A percentile compares a stretch with the other conserved stretches of the same genome.
Evolutionary conservation across 1,140 invertebrate genomes (phyloP).

Genomic region (Hormaphis cornu): DNA sequence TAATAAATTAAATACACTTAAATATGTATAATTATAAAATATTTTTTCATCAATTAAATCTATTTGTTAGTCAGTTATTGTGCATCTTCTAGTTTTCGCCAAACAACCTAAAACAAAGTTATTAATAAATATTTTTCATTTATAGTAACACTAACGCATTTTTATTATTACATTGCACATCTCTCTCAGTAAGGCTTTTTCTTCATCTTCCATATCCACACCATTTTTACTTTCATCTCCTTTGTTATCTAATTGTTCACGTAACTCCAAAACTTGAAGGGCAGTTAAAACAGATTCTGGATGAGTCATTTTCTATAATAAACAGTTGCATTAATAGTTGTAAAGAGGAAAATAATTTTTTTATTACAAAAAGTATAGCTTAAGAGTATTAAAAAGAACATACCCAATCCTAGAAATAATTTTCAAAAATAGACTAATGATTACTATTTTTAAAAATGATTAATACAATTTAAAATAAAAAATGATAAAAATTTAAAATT

Average conservation of each 20-base stretch:
- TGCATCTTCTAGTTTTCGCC: slow-evolving; percentile 58
- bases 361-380: too few relatives aligned
- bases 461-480: too few relatives aligned
- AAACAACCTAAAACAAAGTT: slow-evolving; percentile 51
- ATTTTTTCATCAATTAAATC: background rate
- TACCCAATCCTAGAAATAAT: too few relatives aligned
- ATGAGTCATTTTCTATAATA: slow-evolving; percentile 41
- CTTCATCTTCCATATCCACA: slow-evolving; percentile 68
- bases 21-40: background rate
- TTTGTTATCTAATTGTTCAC: slow-evolving; percentile 73
- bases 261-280: slow-evolving; percentile 79
- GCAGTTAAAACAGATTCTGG: slow-evolving; percentile 85
- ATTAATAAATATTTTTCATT: slow-evolving; percentile 15
- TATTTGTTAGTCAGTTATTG: slow-evolving; percentile 35
- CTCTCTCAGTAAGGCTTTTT: slow-evolving; percentile 85
- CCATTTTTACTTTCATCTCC: slow-evolving; percentile 35
- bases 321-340: background rate
- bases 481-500: too few relatives aligned
- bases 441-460: too few relatives aligned
- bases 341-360: too few relatives aligned
- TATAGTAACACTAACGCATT: slow-evolving; percentile 11
- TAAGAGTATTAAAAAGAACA: too few relatives aligned
- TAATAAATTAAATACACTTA: too few relatives aligned
- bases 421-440: too few relatives aligned
- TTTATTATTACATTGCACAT: slow-evolving; percentile 82